Evolutionary conservation across 2,113 vertebrate species (phyloP).

Genomic region (Blennius ocellaris): DNA sequence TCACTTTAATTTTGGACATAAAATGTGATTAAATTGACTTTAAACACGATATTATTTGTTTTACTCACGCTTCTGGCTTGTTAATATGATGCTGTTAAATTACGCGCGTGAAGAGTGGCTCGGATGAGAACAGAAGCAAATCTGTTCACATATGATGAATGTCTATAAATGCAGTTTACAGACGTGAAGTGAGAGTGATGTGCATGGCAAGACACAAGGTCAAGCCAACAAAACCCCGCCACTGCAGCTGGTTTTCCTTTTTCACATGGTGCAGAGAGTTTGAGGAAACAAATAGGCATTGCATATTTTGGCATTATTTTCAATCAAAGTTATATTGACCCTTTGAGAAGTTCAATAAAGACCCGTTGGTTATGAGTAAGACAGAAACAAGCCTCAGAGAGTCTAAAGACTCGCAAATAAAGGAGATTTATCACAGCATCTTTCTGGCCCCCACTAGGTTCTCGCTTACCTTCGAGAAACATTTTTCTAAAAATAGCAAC

Average conservation of each 20-base stretch:
- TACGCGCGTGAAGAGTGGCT: background rate
- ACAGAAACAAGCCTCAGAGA: constrained; percentile 40
- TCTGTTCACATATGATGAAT: background rate
- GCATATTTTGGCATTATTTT: constrained; percentile 39
- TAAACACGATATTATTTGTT: background rate
- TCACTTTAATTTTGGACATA: background rate
- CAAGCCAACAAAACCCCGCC: background rate
- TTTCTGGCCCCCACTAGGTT: constrained; percentile 38
- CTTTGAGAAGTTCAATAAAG: constrained; percentile 52
- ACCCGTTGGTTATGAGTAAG: constrained; percentile 40
- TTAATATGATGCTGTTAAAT: background rate
- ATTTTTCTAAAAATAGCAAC: constrained; percentile 57
- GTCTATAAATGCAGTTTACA: background rate
- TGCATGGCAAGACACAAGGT: background rate
- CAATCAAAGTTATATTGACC: constrained; percentile 61
- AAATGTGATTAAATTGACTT: background rate
- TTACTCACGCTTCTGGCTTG: background rate
- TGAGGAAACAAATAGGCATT: constrained; percentile 4
- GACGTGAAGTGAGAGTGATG: background rate
- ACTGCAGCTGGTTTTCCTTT: constrained; percentile 16
- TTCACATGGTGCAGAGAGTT: background rate
- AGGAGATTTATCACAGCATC: constrained; percentile 40
- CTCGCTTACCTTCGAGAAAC: constrained; percentile 31
- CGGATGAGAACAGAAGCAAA: background rate
- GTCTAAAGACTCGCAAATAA: constrained; percentile 32